phyloP scores from a whole-genome alignment of 2,797 vertebrate genomes.

The Hylomyscus alleni region DNA sequence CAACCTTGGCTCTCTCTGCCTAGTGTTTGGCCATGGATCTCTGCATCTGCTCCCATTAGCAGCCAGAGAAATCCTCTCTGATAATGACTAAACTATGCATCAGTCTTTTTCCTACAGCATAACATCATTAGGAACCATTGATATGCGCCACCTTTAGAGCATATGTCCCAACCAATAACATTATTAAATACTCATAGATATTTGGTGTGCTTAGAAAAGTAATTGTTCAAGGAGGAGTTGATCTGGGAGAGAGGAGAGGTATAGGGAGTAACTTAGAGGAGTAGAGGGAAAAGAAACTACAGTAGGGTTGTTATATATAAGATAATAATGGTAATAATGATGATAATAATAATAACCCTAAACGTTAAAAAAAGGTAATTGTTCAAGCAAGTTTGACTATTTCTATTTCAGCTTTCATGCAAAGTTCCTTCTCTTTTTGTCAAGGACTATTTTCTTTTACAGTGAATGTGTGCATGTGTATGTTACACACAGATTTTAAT shows the following conservation, averaged over 20 bases:
- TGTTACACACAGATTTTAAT: not conserved
- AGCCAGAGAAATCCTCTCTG: not conserved
- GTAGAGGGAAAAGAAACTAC: too few species aligned
- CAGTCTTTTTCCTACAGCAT: not conserved
- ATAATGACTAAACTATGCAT: not conserved
- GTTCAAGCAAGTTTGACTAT: not conserved
- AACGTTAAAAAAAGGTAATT: not conserved
- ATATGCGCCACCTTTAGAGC: not conserved
- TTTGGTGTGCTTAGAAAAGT: not conserved
- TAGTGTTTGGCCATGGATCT: not conserved
- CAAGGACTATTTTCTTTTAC: constrained; percentile 4
- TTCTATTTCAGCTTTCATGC: not conserved
- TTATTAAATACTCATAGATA: not conserved
- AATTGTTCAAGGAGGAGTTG: not conserved
- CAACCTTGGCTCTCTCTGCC: not conserved
- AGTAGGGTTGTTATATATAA: too few species aligned
- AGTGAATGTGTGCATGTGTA: not conserved
- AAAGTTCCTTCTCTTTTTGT: constrained; percentile 8
- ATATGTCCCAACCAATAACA: not conserved
- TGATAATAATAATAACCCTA: too few species aligned
- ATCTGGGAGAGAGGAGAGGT: too few species aligned
- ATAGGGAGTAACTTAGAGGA: too few species aligned
- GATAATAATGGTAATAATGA: too few species aligned
- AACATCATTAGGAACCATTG: not conserved
- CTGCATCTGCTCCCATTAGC: not conserved